phyloP scores from a whole-genome alignment of 2,888 invertebrate genomes.

The Alitta virens region DNA sequence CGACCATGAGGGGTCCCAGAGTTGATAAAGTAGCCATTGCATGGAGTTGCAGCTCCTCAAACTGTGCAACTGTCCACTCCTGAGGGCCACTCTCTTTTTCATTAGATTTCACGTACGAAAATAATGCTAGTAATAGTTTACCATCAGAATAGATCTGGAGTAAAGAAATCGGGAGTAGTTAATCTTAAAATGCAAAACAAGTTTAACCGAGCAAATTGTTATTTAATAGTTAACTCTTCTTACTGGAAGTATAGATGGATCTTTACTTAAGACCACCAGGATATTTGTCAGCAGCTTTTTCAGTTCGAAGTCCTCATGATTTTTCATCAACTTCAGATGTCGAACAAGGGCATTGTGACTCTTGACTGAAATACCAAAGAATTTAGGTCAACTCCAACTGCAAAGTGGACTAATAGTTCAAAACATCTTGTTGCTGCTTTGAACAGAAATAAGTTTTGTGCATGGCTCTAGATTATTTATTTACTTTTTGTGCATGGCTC shows the following conservation, averaged over 20 bases:
- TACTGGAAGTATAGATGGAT: conserved; percentile 45
- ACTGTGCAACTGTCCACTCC: conserved; percentile 55
- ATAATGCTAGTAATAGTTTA: conserved; percentile 50
- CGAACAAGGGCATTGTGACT: conserved; percentile 54
- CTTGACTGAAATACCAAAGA: conserved; percentile 49
- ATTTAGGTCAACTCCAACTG: too few relatives aligned
- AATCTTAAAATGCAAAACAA: not conserved
- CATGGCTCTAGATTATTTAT: too few relatives aligned
- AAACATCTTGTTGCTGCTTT: too few relatives aligned
- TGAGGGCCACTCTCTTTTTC: conserved; percentile 41
- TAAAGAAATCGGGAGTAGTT: not conserved
- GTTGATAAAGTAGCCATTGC: conserved; percentile 52
- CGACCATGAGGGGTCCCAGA: conserved; percentile 51
- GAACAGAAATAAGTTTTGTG: too few relatives aligned
- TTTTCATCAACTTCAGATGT: conserved; percentile 49
- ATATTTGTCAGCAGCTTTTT: conserved; percentile 55
- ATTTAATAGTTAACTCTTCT: conserved; percentile 17
- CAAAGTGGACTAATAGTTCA: too few relatives aligned
- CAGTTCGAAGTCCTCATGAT: conserved; percentile 57
- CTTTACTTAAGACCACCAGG: conserved; percentile 47
- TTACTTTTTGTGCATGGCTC: too few relatives aligned
- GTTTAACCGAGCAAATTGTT: not conserved
- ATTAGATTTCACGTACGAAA: conserved; percentile 52
- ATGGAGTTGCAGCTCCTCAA: conserved; percentile 56
- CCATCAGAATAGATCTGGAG: conserved; percentile 53